phyloP scores from a whole-genome alignment of 2,113 vertebrate species.

The Anguilla japonica region DNA sequence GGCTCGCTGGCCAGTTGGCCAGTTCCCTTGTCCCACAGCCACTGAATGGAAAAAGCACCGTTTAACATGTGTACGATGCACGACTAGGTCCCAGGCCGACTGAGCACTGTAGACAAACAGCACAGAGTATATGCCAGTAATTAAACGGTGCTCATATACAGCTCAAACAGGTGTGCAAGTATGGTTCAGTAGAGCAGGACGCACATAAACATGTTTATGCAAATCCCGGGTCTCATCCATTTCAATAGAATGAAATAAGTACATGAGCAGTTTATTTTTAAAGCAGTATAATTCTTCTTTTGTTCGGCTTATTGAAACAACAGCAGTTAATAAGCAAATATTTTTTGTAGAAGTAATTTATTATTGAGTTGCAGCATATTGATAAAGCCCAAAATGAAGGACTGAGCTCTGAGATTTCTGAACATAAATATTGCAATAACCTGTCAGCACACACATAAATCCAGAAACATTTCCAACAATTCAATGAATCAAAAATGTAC shows the following conservation, averaged over 20 bases:
- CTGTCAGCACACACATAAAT: slow-evolving; percentile 14
- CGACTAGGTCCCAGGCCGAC: no score
- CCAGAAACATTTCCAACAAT: not conserved
- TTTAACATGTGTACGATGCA: no score
- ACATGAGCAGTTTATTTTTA: not conserved
- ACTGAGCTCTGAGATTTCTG: not conserved
- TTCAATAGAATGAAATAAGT: slow-evolving; percentile 8
- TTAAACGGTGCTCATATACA: no score
- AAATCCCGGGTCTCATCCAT: not conserved
- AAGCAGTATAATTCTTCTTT: slow-evolving; percentile 22
- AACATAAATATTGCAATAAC: not conserved
- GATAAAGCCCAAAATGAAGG: slow-evolving; percentile 19
- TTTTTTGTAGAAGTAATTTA: not conserved
- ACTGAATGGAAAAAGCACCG: no score
- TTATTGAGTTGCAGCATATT: slow-evolving; percentile 6
- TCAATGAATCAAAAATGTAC: not conserved
- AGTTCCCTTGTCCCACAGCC: no score
- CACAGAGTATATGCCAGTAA: no score
- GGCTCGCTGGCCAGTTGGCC: no score
- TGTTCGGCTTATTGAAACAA: slow-evolving; percentile 34
- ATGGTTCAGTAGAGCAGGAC: no score
- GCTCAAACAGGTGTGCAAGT: not conserved
- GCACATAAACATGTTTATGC: not conserved
- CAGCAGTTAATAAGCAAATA: slow-evolving; percentile 26
- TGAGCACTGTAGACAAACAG: no score